Conservation (phyloP, 1,140 invertebrate genomes). For the Aricia agestis region DNA sequence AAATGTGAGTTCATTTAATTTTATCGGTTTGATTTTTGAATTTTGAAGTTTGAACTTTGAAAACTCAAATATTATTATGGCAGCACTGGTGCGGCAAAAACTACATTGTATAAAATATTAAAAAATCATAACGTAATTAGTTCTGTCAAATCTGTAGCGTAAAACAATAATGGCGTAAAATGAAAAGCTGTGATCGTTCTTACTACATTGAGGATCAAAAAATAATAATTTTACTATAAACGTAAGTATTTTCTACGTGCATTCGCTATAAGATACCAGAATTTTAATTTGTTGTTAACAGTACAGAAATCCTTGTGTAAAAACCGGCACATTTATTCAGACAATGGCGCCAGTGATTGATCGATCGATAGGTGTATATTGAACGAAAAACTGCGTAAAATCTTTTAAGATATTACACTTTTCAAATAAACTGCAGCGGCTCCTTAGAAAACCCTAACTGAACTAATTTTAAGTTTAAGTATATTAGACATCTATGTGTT, state of each 20-base stretch:
- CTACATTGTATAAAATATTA: neutral
- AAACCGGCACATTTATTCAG: constrained; percentile 9
- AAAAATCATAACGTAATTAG: neutral
- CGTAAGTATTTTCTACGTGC: neutral
- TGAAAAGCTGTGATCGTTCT: neutral
- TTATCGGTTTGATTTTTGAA: too few species aligned
- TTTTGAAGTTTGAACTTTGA: too few species aligned
- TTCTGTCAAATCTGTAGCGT: neutral
- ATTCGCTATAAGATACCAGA: neutral
- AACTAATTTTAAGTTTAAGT: neutral
- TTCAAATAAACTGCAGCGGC: neutral
- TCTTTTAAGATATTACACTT: neutral
- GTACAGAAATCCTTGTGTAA: constrained; percentile 7
- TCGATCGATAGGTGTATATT: constrained; percentile 12
- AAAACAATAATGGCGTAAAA: constrained; percentile 8
- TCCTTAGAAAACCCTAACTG: neutral
- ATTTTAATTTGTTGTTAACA: neutral
- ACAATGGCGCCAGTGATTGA: constrained; percentile 22
- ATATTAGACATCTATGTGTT: neutral
- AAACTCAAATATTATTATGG: too few species aligned
- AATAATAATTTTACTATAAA: constrained; percentile 5
- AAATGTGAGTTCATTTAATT: too few species aligned
- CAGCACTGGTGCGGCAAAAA: neutral
- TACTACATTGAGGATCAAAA: neutral
- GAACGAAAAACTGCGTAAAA: constrained; percentile 4